phyloP scores from a whole-genome alignment of 2,888 invertebrate species.

The Idaea aversata region DNA sequence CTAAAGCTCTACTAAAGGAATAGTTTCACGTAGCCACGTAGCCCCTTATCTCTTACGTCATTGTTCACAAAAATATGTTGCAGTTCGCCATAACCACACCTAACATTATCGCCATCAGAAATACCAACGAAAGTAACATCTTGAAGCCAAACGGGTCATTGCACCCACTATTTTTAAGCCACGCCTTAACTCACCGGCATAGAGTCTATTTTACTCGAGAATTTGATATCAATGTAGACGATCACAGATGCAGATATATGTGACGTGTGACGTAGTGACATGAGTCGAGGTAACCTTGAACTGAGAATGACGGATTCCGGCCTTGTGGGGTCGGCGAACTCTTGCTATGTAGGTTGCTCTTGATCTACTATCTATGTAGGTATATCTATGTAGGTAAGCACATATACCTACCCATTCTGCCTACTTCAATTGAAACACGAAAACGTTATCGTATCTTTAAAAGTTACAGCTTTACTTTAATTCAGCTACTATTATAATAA shows the following conservation, averaged over 20 bases:
- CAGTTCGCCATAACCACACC: slow-evolving; percentile 40
- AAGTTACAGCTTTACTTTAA: too few species aligned
- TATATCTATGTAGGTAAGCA: slow-evolving; percentile 21
- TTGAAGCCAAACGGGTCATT: slow-evolving; percentile 66
- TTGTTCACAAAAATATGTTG: slow-evolving; percentile 10
- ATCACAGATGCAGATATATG: slow-evolving; percentile 75
- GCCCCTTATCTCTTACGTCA: slow-evolving; percentile 13
- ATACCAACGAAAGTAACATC: slow-evolving; percentile 69
- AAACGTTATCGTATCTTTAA: not conserved
- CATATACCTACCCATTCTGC: not conserved
- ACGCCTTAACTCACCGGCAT: slow-evolving; percentile 49
- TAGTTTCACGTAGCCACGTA: slow-evolving; percentile 9
- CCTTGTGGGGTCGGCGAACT: slow-evolving; percentile 73
- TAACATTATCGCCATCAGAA: slow-evolving; percentile 51
- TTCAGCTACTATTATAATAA: not conserved
- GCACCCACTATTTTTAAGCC: slow-evolving; percentile 62
- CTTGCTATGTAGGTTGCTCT: slow-evolving; percentile 53
- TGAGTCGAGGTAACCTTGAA: slow-evolving; percentile 70
- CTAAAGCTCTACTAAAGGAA: not conserved
- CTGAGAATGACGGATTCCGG: slow-evolving; percentile 74
- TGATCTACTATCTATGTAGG: slow-evolving; percentile 51
- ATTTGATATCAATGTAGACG: slow-evolving; percentile 67
- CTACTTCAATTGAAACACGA: not conserved
- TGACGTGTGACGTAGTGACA: slow-evolving; percentile 57
- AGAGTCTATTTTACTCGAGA: slow-evolving; percentile 55